Evolutionary conservation across 2,113 vertebrate species (phyloP), one percentile per base, ranked within the genome.

Genomic region (Malurus alboscapulatus): DNA sequence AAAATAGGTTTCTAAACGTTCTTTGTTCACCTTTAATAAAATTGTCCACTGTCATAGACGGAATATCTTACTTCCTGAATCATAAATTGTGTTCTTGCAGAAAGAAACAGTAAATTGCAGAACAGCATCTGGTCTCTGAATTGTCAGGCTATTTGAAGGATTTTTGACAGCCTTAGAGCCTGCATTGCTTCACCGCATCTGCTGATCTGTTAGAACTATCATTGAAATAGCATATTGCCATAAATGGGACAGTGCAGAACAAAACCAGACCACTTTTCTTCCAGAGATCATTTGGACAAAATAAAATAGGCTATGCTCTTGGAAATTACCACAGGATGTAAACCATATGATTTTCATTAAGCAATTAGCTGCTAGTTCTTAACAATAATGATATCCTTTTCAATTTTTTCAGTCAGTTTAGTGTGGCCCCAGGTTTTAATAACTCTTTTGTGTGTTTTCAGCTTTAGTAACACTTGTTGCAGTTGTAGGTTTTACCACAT

Each of bases 331-430:
- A 87, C 32, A 80, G 42, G 71, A 94, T 87, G 19, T 55, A 84
- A 91, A 84, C 44, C 27, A 71, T 72, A 62, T 67, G 80, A 78
- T 89, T 94, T 95, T 92, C 44, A 36, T 96, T 93, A 79, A 91
- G 83, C 24, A 93, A 76, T 94, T 87, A 87, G 57, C 62, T 91
- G 45, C 45, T 83, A 47, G 38, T 53, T 92, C 47, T 88, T 82
- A 48, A 48, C 36, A 68, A 75, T 94, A 93, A 90, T 87, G 1
- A 34, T 50, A 38, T 30, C 32, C 53, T 95, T 96, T 81, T 91
- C 92, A 92, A 95, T 96, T 91, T 59, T 96, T 97, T 94, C 72
- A 90, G 73, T 65, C 57, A 53, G 48, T 93, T 86, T 83, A 44
- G 7, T 73, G 48, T 74, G 47, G 51, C 73, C 94, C 96, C 74